phyloP scores from a whole-genome alignment of 2,113 vertebrate genomes.

The Oncorhynchus tshawytscha region DNA sequence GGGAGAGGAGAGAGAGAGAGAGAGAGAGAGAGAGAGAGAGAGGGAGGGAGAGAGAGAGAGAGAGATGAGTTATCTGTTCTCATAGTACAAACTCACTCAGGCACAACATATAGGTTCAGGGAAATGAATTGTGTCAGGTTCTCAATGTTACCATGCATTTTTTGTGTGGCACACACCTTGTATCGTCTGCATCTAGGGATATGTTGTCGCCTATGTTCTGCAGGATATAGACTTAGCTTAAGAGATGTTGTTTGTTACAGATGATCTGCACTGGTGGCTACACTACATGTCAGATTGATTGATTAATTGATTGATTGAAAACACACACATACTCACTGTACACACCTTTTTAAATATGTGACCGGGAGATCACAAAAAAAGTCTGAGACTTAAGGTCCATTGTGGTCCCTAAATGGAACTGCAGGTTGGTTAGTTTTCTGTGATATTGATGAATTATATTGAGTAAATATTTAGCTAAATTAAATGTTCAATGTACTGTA shows the following conservation, averaged over 20 bases:
- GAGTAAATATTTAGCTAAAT: conserved; percentile 42
- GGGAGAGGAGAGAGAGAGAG: too few relatives aligned
- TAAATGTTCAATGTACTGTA: too few relatives aligned
- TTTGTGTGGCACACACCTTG: conserved; percentile 55
- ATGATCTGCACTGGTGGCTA: conserved; percentile 16
- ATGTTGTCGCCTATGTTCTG: conserved; percentile 51
- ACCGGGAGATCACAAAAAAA: conserved; percentile 32
- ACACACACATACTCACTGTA: too few relatives aligned
- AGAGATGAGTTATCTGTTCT: conserved; percentile 53
- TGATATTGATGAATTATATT: conserved; percentile 61
- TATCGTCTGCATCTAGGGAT: conserved; percentile 45
- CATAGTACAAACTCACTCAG: conserved; percentile 63
- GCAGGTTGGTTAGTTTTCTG: conserved; percentile 5
- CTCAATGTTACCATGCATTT: conserved; percentile 60
- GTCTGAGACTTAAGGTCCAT: neutral
- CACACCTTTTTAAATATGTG: too few relatives aligned
- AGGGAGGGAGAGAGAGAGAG: neutral
- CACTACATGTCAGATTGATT: too few relatives aligned
- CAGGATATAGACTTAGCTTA: conserved; percentile 56
- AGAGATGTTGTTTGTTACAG: conserved; percentile 30
- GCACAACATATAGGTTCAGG: conserved; percentile 65
- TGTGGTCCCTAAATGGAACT: conserved; percentile 26
- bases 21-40: too few relatives aligned
- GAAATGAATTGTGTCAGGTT: conserved; percentile 67
- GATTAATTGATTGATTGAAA: too few relatives aligned